A percentile compares a stretch with the other conserved stretches of the same genome.
Conservation (phyloP, 1,140 invertebrate species). For the Drosophila melanica region DNA sequence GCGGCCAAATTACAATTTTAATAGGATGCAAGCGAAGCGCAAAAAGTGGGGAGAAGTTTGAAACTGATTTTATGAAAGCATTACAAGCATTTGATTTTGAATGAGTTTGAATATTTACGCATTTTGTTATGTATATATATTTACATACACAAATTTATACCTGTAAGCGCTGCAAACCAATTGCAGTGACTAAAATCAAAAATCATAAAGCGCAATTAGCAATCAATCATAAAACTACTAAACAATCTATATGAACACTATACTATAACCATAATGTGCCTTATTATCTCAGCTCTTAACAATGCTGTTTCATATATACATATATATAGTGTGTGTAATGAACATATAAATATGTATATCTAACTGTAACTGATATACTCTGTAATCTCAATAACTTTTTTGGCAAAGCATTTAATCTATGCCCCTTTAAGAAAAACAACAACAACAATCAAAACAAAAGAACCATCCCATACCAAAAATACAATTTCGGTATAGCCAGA, state of each 20-base stretch:
- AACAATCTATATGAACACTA: slow-evolving; percentile 24
- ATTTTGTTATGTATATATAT: slow-evolving; percentile 24
- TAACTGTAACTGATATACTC: slow-evolving; percentile 10
- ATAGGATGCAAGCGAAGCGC: slow-evolving; percentile 34
- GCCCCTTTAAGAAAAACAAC: slow-evolving; percentile 13
- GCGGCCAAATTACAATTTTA: slow-evolving; percentile 42
- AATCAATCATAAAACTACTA: slow-evolving; percentile 53
- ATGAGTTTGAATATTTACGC: slow-evolving; percentile 21
- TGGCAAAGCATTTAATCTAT: slow-evolving; percentile 42
- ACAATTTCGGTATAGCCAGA: slow-evolving; percentile 29
- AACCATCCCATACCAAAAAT: slow-evolving; percentile 48
- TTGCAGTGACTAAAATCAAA: slow-evolving; percentile 38
- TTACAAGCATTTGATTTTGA: slow-evolving; percentile 25
- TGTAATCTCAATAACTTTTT: neutral
- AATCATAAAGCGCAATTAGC: slow-evolving; percentile 64
- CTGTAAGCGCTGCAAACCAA: slow-evolving; percentile 48
- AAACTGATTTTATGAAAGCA: slow-evolving; percentile 27
- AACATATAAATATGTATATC: slow-evolving; percentile 3
- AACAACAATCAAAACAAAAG: too few relatives aligned
- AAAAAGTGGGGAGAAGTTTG: slow-evolving; percentile 19
- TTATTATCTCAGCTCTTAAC: slow-evolving; percentile 59
- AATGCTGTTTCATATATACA: slow-evolving; percentile 20
- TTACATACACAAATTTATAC: slow-evolving; percentile 2
- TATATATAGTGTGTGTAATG: neutral
- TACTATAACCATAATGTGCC: slow-evolving; percentile 63